Evolutionary conservation across 2,797 vertebrate genomes (phyloP).

Genomic region (Chromis chromis): DNA sequence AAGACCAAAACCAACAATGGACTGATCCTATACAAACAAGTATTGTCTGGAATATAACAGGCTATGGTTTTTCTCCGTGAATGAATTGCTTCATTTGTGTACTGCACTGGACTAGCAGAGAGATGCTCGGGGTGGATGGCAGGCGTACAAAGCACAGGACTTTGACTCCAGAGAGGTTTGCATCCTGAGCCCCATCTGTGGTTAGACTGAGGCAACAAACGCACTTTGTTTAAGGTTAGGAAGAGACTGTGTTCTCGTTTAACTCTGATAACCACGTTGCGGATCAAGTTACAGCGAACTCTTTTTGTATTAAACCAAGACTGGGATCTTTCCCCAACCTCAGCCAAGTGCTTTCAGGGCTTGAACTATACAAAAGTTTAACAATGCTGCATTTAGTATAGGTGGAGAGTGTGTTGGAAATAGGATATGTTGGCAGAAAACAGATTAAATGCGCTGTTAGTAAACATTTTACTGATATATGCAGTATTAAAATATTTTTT

Average conservation of each 20-base stretch:
- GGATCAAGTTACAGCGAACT: not conserved
- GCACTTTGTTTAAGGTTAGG: constrained; percentile 7
- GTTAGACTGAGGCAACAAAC: constrained; percentile 21
- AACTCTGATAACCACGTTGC: not conserved
- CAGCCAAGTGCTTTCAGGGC: not conserved
- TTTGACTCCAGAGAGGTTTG: constrained; percentile 29
- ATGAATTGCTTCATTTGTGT: constrained; percentile 24
- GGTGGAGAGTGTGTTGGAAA: not conserved
- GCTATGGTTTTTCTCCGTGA: not conserved
- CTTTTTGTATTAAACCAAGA: not conserved
- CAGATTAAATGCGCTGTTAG: not conserved
- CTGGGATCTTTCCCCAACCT: not conserved
- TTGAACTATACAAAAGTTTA: not conserved
- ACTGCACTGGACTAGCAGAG: constrained; percentile 1
- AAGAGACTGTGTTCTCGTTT: constrained; percentile 3
- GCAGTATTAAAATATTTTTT: not conserved
- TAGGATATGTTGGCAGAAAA: not conserved
- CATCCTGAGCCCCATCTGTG: constrained; percentile 29
- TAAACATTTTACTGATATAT: constrained; percentile 3
- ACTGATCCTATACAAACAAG: constrained; percentile 8
- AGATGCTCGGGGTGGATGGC: constrained; percentile 15
- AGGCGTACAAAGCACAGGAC: constrained; percentile 15
- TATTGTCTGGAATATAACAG: constrained; percentile 9
- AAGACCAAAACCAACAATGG: constrained; percentile 12
- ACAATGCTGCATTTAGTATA: not conserved